A percentile compares a stretch with the other conserved stretches of the same genome.
Evolutionary conservation across 2,113 vertebrate genomes (phyloP).

Genomic region (Nothoprocta pentlandii): DNA sequence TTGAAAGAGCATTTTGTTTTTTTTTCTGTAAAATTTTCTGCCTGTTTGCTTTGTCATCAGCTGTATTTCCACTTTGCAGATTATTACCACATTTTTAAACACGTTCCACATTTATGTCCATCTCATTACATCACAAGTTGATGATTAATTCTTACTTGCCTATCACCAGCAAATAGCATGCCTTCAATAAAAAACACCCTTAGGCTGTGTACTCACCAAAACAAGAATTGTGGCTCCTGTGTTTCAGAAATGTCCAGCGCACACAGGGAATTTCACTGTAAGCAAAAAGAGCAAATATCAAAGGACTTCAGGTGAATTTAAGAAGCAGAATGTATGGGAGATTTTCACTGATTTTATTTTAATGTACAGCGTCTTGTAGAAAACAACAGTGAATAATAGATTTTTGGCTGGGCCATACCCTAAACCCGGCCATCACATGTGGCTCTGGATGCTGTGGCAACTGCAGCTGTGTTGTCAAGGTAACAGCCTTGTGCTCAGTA

Average conservation of each 20-base stretch:
- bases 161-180: not conserved
- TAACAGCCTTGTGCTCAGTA: conserved; percentile 80
- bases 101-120: not conserved
- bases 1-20: not conserved
- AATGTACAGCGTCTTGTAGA: conserved; percentile 24
- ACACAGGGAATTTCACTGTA: not conserved
- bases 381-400: conserved; percentile 63
- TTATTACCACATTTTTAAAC: not conserved
- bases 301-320: not conserved
- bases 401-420: conserved; percentile 59
- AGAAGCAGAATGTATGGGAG: not conserved
- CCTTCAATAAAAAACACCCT: not conserved
- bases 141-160: not conserved
- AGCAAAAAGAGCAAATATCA: not conserved
- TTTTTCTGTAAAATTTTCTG: not conserved
- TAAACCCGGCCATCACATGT: conserved; percentile 78
- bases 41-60: not conserved
- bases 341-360: conserved; percentile 5
- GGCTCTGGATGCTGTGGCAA: conserved; percentile 76
- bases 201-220: not conserved
- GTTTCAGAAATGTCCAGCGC: not conserved
- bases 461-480: conserved; percentile 81
- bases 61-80: not conserved
- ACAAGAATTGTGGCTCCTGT: not conserved
- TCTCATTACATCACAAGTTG: not conserved